These are phyloP conservation scores for Chrysolina haemoptera DNA, from an alignment of 2,888 invertebrate genomes.

Conservation along the genomic window DNA sequence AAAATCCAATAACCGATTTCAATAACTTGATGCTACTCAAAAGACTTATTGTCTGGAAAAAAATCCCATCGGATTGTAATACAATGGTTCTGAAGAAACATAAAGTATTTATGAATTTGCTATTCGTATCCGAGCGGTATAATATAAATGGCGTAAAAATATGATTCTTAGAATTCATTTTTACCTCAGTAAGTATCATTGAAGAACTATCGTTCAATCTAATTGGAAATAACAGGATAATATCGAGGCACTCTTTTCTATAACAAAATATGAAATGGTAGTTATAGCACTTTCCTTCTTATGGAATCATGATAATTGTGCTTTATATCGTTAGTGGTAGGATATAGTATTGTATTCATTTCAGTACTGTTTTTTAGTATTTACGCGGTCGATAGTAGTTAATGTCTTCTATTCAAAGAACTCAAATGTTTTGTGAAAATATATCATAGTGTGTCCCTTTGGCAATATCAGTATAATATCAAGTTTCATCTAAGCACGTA, in stretches of 20 bases:
- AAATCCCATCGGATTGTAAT: slow-evolving; percentile 6
- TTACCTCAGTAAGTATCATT: background rate
- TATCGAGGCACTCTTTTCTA: background rate
- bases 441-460: too few species aligned
- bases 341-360: background rate
- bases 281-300: background rate
- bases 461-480: too few species aligned
- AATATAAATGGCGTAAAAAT: slow-evolving; percentile 14
- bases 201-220: background rate
- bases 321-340: background rate
- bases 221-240: slow-evolving; percentile 13
- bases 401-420: too few species aligned
- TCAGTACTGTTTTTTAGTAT: background rate
- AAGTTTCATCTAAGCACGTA: too few species aligned
- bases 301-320: background rate
- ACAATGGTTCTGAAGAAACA: background rate
- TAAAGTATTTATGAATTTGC: slow-evolving; percentile 10
- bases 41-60: background rate
- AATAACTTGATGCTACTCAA: slow-evolving; percentile 7
- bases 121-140: background rate
- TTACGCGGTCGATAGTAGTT: too few species aligned
- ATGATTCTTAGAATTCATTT: slow-evolving; percentile 10
- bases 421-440: too few species aligned
- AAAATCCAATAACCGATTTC: slow-evolving; percentile 11
- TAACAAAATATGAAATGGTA: background rate